Conservation (phyloP, 2,113 vertebrate species). For the Diglossa brunneiventris region DNA sequence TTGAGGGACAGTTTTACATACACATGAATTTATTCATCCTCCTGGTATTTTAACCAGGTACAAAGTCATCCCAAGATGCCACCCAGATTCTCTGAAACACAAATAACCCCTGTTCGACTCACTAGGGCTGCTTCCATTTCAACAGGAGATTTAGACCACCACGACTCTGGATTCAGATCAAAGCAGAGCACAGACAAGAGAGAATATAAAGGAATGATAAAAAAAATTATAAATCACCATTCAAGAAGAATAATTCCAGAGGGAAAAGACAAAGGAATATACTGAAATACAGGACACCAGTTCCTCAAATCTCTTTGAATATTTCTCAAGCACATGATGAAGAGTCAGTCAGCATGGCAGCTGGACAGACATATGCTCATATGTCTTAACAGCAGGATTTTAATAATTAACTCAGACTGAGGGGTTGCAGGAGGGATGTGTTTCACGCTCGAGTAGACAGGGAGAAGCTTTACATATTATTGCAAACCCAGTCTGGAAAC, state of each 20-base stretch:
- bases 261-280: background rate
- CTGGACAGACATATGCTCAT: slow-evolving; percentile 51
- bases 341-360: slow-evolving; percentile 8
- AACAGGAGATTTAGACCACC: background rate
- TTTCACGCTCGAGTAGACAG: background rate
- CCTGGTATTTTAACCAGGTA: background rate
- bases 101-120: background rate
- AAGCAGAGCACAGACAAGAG: background rate
- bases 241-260: background rate
- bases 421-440: background rate
- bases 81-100: background rate
- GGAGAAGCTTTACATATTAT: background rate
- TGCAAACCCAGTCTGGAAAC: background rate
- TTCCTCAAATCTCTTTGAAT: background rate
- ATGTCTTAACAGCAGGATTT: slow-evolving; percentile 34
- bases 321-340: background rate
- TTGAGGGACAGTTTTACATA: background rate
- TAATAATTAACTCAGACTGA: slow-evolving; percentile 36
- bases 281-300: background rate
- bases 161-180: background rate
- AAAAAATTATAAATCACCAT: background rate
- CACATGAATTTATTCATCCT: background rate
- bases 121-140: background rate
- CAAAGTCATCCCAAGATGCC: background rate
- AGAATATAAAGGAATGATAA: background rate